Evolutionary conservation across 2,113 vertebrate species (phyloP).

Genomic region (Bufo bufo): DNA sequence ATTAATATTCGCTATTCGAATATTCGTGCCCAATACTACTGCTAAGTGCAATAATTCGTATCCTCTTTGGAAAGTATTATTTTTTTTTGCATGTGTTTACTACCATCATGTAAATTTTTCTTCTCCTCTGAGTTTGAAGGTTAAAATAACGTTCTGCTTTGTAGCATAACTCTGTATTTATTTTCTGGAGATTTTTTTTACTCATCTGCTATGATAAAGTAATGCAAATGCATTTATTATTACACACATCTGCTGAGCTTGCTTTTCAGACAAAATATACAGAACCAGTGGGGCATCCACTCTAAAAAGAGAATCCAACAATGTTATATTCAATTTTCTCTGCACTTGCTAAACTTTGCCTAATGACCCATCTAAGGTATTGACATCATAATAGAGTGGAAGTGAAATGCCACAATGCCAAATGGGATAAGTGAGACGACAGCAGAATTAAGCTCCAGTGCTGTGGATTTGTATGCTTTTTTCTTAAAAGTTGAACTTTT

Average conservation of each 20-base stretch:
- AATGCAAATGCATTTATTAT: slow-evolving; percentile 50
- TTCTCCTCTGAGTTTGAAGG: not conserved
- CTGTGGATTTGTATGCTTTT: slow-evolving; percentile 17
- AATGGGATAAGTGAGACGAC: slow-evolving; percentile 51
- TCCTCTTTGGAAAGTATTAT: not conserved
- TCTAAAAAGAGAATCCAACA: slow-evolving; percentile 37
- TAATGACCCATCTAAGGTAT: slow-evolving; percentile 57
- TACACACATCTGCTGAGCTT: slow-evolving; percentile 47
- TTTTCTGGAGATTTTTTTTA: slow-evolving; percentile 1
- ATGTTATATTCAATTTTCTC: slow-evolving; percentile 53
- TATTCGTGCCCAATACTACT: too few relatives aligned
- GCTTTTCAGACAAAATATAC: slow-evolving; percentile 47
- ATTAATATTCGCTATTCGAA: too few relatives aligned
- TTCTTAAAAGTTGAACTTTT: slow-evolving; percentile 34
- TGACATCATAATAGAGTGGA: slow-evolving; percentile 57
- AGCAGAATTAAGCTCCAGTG: slow-evolving; percentile 19
- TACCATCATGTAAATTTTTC: not conserved
- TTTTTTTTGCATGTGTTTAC: not conserved
- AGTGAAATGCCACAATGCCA: slow-evolving; percentile 45
- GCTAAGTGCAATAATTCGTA: too few relatives aligned
- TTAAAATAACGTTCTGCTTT: slow-evolving; percentile 29
- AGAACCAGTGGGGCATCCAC: slow-evolving; percentile 47
- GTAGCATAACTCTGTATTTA: not conserved
- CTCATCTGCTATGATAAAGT: slow-evolving; percentile 45
- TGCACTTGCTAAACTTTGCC: slow-evolving; percentile 53